These are phyloP conservation scores for Progne subis DNA, from an alignment of 2,113 vertebrate species.

Conservation along the genomic window DNA sequence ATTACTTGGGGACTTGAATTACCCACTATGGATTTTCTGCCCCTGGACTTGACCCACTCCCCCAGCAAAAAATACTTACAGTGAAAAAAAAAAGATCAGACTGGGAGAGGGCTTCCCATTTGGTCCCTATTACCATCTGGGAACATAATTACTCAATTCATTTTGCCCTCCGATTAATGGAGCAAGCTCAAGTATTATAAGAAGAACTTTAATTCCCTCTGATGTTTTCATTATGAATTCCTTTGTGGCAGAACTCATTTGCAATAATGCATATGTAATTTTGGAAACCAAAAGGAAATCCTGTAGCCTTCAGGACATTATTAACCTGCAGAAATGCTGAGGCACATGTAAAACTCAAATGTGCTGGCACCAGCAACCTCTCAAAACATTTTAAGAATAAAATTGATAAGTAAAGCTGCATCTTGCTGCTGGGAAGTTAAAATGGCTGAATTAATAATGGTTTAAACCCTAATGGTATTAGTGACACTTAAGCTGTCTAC, in stretches of 20 bases:
- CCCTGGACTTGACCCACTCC: conserved; percentile 41
- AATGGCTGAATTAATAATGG: conserved; percentile 23
- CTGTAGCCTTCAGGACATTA: conserved; percentile 58
- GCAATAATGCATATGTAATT: conserved; percentile 72
- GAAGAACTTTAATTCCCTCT: conserved; percentile 68
- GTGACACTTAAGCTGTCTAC: background rate
- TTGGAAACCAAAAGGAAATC: conserved; percentile 64
- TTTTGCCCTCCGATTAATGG: conserved; percentile 72
- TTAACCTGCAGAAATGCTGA: conserved; percentile 68
- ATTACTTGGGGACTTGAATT: conserved; percentile 63
- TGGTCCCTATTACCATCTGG: conserved; percentile 29
- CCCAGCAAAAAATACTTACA: conserved; percentile 30
- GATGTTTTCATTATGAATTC: conserved; percentile 74
- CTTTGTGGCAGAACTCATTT: conserved; percentile 71
- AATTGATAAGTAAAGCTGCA: conserved; percentile 17
- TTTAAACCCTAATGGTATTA: conserved; percentile 9
- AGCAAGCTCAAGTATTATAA: conserved; percentile 63
- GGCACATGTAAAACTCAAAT: conserved; percentile 33
- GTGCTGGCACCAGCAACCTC: conserved; percentile 35
- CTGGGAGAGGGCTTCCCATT: conserved; percentile 36
- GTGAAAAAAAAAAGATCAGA: background rate
- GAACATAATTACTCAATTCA: conserved; percentile 62
- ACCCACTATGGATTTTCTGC: conserved; percentile 49
- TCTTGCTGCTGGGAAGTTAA: background rate
- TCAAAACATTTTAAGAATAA: background rate